Conservation (phyloP, 2,797 vertebrate species). For the Tympanoctomys barrerae region DNA sequence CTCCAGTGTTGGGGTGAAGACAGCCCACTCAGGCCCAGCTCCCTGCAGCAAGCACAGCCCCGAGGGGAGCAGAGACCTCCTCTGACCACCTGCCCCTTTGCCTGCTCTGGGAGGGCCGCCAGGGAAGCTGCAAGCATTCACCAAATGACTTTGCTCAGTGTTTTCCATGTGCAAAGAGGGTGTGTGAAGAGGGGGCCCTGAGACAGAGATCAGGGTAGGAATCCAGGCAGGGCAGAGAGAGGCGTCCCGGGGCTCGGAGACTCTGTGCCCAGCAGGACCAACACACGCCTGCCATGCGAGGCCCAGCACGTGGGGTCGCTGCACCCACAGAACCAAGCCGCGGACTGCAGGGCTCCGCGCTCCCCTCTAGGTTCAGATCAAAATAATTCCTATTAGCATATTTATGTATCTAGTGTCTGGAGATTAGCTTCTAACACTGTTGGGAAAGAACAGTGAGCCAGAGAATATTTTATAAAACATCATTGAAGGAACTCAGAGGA, state of each 20-base stretch:
- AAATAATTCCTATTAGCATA: conserved; percentile 21
- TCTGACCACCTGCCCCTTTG: too few species aligned
- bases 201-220: background rate
- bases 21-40: too few species aligned
- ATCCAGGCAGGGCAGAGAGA: background rate
- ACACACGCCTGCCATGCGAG: background rate
- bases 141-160: conserved; percentile 4
- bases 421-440: conserved; percentile 12
- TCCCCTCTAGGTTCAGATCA: background rate
- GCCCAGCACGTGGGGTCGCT: background rate
- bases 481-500: background rate
- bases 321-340: background rate
- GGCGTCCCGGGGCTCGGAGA: background rate
- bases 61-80: too few species aligned
- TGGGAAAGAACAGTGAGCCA: background rate
- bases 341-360: background rate
- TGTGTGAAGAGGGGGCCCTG: background rate
- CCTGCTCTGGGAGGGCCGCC: background rate
- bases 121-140: background rate
- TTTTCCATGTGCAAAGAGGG: background rate
- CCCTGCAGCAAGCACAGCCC: too few species aligned
- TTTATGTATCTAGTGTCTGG: conserved; percentile 21
- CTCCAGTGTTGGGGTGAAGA: too few species aligned
- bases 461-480: background rate
- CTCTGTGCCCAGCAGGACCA: background rate